These are phyloP conservation scores for Philypnodon macrostomus DNA, from an alignment of 2,797 vertebrate species.

Conservation along the genomic window DNA sequence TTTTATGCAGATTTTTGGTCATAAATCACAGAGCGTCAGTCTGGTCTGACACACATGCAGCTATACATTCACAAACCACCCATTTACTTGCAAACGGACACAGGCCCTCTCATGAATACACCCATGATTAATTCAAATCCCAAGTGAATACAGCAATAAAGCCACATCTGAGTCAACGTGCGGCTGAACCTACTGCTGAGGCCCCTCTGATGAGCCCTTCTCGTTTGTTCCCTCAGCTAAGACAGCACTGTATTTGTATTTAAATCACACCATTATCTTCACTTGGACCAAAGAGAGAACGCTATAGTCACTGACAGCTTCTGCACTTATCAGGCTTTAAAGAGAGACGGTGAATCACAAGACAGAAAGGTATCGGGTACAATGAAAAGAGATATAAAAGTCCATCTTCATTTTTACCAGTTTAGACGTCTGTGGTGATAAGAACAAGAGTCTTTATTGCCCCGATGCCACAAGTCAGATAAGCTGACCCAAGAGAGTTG, in stretches of 20 bases:
- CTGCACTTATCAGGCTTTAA: constrained; percentile 22
- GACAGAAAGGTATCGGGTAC: no score
- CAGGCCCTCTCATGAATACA: constrained; percentile 17
- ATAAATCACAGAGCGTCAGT: constrained; percentile 14
- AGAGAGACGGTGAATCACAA: not conserved
- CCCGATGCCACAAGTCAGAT: constrained; percentile 40
- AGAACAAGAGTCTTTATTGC: not conserved
- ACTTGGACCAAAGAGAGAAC: constrained; percentile 28
- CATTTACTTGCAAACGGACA: constrained; percentile 23
- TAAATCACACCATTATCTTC: constrained; percentile 50
- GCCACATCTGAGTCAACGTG: constrained; percentile 62
- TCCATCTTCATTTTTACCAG: constrained; percentile 4
- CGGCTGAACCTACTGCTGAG: constrained; percentile 38
- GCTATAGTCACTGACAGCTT: constrained; percentile 20
- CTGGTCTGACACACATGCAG: constrained; percentile 14
- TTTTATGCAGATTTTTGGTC: not conserved
- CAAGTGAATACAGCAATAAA: constrained; percentile 70
- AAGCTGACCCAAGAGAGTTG: constrained; percentile 25
- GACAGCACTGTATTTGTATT: constrained; percentile 61
- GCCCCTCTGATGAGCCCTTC: constrained; percentile 29
- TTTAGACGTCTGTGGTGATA: not conserved
- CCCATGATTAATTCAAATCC: constrained; percentile 64
- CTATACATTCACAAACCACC: constrained; percentile 6
- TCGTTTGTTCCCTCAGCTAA: constrained; percentile 65
- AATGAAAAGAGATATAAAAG: no score